phyloP scores from a whole-genome alignment of 2,888 invertebrate species.

The Sericinus montela region DNA sequence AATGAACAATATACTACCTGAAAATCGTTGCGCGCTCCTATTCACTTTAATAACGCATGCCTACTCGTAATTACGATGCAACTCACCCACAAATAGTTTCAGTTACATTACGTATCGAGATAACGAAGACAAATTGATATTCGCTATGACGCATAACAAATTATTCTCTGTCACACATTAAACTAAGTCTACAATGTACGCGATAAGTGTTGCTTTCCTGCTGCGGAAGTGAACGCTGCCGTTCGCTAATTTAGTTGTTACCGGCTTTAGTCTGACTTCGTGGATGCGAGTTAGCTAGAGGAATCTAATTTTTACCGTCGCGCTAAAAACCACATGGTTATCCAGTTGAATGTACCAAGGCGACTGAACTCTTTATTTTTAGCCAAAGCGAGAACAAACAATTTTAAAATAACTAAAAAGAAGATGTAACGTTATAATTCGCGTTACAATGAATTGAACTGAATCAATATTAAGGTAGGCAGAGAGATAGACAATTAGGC shows the following conservation, averaged over 20 bases:
- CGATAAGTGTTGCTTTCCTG: conserved; percentile 70
- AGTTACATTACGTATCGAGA: conserved; percentile 29
- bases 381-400: conserved; percentile 7
- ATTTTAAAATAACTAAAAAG: no score
- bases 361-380: conserved; percentile 10
- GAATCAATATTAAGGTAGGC: no score
- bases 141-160: conserved; percentile 39
- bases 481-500: no score
- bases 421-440: no score
- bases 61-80: conserved; percentile 26
- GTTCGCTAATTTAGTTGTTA: conserved; percentile 61
- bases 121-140: conserved; percentile 40
- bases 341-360: conserved; percentile 10
- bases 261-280: conserved; percentile 40
- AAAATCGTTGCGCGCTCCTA: conserved; percentile 9
- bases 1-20: not conserved
- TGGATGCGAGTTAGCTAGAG: conserved; percentile 29
- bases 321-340: conserved; percentile 4
- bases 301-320: conserved; percentile 37
- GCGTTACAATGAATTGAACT: not conserved
- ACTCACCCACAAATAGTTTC: conserved; percentile 25
- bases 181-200: conserved; percentile 34
- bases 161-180: conserved; percentile 27
- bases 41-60: conserved; percentile 18
- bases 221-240: conserved; percentile 50